Conservation (phyloP, 2,888 invertebrate species). For the Cistogaster globosa region DNA sequence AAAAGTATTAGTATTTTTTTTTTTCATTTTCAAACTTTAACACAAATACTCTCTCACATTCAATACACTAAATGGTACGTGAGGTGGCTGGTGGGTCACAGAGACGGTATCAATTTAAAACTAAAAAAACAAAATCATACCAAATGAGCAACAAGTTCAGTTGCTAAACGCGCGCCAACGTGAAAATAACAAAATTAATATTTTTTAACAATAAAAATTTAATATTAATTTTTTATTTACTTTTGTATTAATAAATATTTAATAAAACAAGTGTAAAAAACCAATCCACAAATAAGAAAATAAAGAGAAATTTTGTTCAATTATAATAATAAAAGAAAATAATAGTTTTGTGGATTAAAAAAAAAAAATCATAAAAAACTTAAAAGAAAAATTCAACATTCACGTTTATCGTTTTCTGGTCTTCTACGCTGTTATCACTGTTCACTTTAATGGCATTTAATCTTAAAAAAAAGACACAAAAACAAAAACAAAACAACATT, state of each 20-base stretch:
- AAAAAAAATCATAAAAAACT: conserved; percentile 4
- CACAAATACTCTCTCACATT: conserved; percentile 46
- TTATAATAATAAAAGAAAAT: conserved; percentile 13
- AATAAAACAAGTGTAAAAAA: conserved; percentile 28
- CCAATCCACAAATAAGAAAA: conserved; percentile 9
- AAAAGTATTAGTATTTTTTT: conserved; percentile 47
- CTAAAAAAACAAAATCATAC: conserved; percentile 32
- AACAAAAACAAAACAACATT: no score
- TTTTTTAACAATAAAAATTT: background rate
- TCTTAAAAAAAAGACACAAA: no score
- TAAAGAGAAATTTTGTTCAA: conserved; percentile 28
- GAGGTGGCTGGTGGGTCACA: conserved; percentile 49
- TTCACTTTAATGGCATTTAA: background rate
- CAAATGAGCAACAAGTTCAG: conserved; percentile 61
- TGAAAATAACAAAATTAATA: conserved; percentile 56
- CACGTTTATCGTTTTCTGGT: background rate
- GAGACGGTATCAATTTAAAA: conserved; percentile 39
- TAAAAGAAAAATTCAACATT: background rate
- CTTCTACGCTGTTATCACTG: conserved; percentile 26
- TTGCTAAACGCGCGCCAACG: conserved; percentile 65
- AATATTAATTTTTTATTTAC: background rate
- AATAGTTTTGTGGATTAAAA: background rate
- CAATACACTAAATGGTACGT: conserved; percentile 29
- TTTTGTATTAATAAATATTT: background rate
- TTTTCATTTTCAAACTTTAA: conserved; percentile 50